Evolutionary conservation across 1,140 invertebrate species (phyloP), one percentile per base, ranked within the genome.

Genomic region (Microplitis mediator): DNA sequence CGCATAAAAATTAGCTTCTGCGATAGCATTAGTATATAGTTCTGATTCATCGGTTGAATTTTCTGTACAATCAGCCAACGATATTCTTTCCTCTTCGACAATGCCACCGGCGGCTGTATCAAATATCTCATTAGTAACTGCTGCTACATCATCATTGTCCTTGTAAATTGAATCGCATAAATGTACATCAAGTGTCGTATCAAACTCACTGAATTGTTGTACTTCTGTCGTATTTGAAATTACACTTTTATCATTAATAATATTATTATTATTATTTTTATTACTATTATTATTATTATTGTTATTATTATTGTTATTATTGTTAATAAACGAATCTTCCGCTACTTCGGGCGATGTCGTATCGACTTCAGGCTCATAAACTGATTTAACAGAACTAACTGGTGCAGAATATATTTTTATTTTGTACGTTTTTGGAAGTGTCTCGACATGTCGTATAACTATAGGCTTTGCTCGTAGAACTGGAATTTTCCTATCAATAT

Each of bases 1-100:
- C 4, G 74, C 36, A 36, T 70, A 75, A 50, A 75, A 73, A 73
- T 69, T 72, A 11, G 67, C 62, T 65, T 73, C 71, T 11, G 56
- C 54, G 4, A 75, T 54, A 6, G 70, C 67, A 39, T 34, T 65
- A 36, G 50, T 70, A 14, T 71, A 74, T 2, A 45, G 35, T 13
- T 69, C 50, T 11, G 73, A 63, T 14, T 68, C 64, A 4, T 65
- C 13, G 6, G 39, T 9, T 45, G 39, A 45, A 9, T 13, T 39
- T 8, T 23, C n/a, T 34, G 31, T 36, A 52, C 52, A 23, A 65
- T 65, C 61, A 36, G n/a, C 4, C n/a, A 36, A 36, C 2, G 45
- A 50, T 39, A 31, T 51, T 23, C 0, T 65, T 5, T n/a, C 13
- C 2, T 65, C 45, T 23, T n/a, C 9, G 11, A 65, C 45, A 16